Base-by-base conservation (phyloP, 92 coral and sea anemone species). In the Palythoa heliodiscus region DNA sequence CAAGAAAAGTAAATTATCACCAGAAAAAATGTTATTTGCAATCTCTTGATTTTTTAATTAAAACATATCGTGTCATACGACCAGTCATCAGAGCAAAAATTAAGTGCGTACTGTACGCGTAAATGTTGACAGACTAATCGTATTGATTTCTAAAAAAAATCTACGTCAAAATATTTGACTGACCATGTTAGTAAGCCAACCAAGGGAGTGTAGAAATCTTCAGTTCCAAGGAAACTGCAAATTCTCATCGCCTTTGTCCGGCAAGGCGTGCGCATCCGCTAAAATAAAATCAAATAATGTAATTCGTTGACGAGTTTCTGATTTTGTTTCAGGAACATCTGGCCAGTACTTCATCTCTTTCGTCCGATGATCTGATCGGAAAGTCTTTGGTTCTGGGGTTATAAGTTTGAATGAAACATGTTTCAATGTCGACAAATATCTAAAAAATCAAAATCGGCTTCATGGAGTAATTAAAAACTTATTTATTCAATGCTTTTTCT, bases 161-260 rank as follows among this genome's bases (percentile, higher is more conserved):
- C 12, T 29, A 3, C 29, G 3, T 12, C 23, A 68, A 15, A 54
- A 52, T 13, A 10, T 15, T 68, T 13, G 11, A 83, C 97, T 77
- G 83, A 96, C 99, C 99, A 96, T 78, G 91, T 92, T 23, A 96
- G 84, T 53, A 96, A 89, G 70, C 93, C 93, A 58, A 83, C 98
- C 69, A 96, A 82, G 37, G 94, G 90, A 55, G 93, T 95, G 71
- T 96, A 96, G 63, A 96, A 96, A 38, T 96, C 99, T 76, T 96
- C 99, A 0, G 99, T 96, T 60, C 99, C 99, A 88, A 96, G 89
- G 87, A 94, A 96, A 76, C 99, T 96, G 90, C 84, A 89, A 11
- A 89, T 40, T 90, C 88, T 92, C 98, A 96, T 96, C 17, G 90
- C 70, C 71, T 80, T 87, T 50, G 95, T 95, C 73, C 95, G 90